Evolutionary conservation across 2,888 invertebrate genomes (phyloP), one percentile per base, ranked within the genome.

Genomic region (Philereme vetulata): DNA sequence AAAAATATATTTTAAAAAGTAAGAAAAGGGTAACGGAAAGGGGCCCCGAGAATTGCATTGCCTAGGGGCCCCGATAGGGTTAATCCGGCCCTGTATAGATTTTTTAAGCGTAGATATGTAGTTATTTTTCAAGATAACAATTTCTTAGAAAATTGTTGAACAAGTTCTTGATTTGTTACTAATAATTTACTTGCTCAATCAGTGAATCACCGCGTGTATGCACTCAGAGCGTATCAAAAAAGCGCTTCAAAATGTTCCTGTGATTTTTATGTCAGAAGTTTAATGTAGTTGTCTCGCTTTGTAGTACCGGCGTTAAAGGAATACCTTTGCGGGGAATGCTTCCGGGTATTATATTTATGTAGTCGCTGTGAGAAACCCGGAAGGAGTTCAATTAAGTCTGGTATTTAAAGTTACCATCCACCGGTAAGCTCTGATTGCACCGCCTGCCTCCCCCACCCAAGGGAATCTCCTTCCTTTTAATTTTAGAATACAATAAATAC

Each of bases 331-430:
- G 81, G 81, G 65, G 55, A 84, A 85, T 83, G 81, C 80, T 85
- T 86, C 86, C 83, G 84, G 78, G 78, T 76, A 84, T 80, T 81
- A 81, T 89, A 88, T 90, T 89, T 89, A 88, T 86, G 85, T 86
- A 86, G 82, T 80, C 71, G 75, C 61, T 47, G 75, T 75, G 79
- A 82, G 78, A 76, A 81, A 81, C 78, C 84, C 88, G 89, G 89
- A 88, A 89, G 88, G 86, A 79, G 89, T 90, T 88, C 91, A 91
- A 92, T 92, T 92, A 92, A 89, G 87, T 82, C 82, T 89, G 90
- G 90, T 88, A 92, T 92, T 92, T 91, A 91, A 91, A 89, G 90
- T 85, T 87, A 81, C 85, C 81, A 82, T 84, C 87, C 81, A 81
- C 81, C 82, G 86, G 84, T 83, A 82, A 84, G 80, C 86, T 81